phyloP scores from a whole-genome alignment of 2,797 vertebrate genomes.

The Phoxinus dragarum region DNA sequence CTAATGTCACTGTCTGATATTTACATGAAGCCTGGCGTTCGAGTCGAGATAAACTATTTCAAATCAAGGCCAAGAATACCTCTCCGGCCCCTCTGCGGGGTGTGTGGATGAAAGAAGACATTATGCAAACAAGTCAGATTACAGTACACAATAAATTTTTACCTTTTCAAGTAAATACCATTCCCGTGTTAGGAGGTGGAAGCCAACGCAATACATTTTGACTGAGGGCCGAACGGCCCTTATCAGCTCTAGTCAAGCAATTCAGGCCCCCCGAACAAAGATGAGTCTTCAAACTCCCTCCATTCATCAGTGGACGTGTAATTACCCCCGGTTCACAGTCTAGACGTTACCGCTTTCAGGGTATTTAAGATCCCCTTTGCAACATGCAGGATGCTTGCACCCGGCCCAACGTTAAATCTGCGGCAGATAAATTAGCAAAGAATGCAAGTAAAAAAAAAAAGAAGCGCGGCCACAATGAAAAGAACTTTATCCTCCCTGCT shows the following conservation, averaged over 20 bases:
- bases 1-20: conserved; percentile 83
- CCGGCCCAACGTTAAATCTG: conserved; percentile 93
- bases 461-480: conserved; percentile 86
- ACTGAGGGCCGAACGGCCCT: conserved; percentile 76
- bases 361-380: conserved; percentile 97
- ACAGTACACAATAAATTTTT: conserved; percentile 88
- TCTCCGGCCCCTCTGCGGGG: conserved; percentile 73
- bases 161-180: conserved; percentile 86
- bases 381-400: conserved; percentile 88
- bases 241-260: conserved; percentile 89
- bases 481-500: conserved; percentile 99
- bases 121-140: conserved; percentile 89
- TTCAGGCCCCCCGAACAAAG: conserved; percentile 90
- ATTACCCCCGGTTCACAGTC: conserved; percentile 98
- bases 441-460: conserved; percentile 94
- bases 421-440: conserved; percentile 99
- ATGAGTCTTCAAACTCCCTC: conserved; percentile 92
- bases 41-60: conserved; percentile 84
- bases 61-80: conserved; percentile 77
- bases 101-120: conserved; percentile 79
- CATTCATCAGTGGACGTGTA: conserved; percentile 98
- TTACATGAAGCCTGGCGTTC: conserved; percentile 79
- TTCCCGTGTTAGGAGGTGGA: conserved; percentile 75
- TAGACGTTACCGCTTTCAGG: conserved; percentile 98
- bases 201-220: conserved; percentile 80